These are phyloP conservation scores for Coelopa frigida DNA, from an alignment of 1,140 invertebrate species.

Conservation along the genomic window DNA sequence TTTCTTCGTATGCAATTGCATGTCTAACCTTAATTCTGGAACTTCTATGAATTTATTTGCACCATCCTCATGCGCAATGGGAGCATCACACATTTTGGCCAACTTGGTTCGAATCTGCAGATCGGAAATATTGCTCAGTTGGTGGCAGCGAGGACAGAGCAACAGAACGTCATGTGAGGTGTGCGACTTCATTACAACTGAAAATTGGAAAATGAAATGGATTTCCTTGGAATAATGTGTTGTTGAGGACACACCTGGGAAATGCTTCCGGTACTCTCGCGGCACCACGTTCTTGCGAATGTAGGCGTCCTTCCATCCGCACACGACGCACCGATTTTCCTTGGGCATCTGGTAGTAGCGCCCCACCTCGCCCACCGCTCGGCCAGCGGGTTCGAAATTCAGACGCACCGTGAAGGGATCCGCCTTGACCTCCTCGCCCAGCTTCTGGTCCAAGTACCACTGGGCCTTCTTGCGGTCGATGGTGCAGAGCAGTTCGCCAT, in stretches of 20 bases:
- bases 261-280: conserved; percentile 75
- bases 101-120: conserved; percentile 54
- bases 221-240: neutral
- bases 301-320: conserved; percentile 62
- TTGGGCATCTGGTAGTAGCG: conserved; percentile 68
- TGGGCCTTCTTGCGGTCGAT: conserved; percentile 74
- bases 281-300: conserved; percentile 78
- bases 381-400: conserved; percentile 73
- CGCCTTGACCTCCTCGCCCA: conserved; percentile 56
- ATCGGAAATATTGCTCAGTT: conserved; percentile 63
- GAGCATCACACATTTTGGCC: conserved; percentile 58
- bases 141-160: conserved; percentile 68
- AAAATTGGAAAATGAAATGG: conserved; percentile 22
- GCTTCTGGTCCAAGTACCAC: conserved; percentile 66
- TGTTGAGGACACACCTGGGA: conserved; percentile 53
- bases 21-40: conserved; percentile 25
- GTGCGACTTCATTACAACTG: conserved; percentile 71
- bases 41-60: conserved; percentile 36
- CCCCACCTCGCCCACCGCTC: conserved; percentile 61
- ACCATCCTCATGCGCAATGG: conserved; percentile 41
- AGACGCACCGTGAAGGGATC: conserved; percentile 68
- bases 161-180: conserved; percentile 76
- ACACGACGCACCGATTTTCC: conserved; percentile 79
- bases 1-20: neutral
- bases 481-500: conserved; percentile 70